A percentile compares a stretch with the other conserved stretches of the same genome.
phyloP scores from a whole-genome alignment of 2,888 invertebrate species.

The Troides helena region DNA sequence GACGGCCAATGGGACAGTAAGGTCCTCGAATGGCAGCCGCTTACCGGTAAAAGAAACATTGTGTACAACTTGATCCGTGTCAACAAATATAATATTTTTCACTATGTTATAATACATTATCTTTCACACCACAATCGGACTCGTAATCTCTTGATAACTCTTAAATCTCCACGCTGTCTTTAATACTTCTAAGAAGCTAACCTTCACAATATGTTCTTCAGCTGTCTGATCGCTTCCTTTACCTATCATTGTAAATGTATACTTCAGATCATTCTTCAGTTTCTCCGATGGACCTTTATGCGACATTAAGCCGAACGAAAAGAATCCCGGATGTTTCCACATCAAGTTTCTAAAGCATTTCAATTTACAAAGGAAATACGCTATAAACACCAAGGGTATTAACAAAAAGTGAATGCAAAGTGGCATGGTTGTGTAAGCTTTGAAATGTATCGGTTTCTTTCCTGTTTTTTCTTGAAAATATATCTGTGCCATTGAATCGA shows the following conservation, averaged over 20 bases:
- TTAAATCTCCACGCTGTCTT: neutral
- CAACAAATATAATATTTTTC: no score
- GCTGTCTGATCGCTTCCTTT: slow-evolving; percentile 38
- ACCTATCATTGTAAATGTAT: slow-evolving; percentile 46
- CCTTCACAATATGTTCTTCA: slow-evolving; percentile 18
- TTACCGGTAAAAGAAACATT: no score
- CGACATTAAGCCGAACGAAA: slow-evolving; percentile 51
- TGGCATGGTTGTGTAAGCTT: slow-evolving; percentile 50
- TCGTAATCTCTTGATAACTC: no score
- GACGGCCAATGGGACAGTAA: no score
- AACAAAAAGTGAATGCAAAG: slow-evolving; percentile 45
- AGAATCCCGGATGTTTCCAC: slow-evolving; percentile 48
- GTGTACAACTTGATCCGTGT: no score
- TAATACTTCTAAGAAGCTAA: neutral
- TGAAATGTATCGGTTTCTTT: slow-evolving; percentile 46
- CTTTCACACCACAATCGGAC: no score
- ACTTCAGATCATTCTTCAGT: slow-evolving; percentile 46
- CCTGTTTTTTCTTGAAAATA: slow-evolving; percentile 43
- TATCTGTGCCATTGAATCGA: slow-evolving; percentile 50
- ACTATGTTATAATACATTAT: no score
- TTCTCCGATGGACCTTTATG: slow-evolving; percentile 51
- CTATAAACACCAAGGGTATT: slow-evolving; percentile 46
- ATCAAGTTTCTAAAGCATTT: slow-evolving; percentile 50
- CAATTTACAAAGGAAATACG: slow-evolving; percentile 48
- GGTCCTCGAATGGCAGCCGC: no score